Base-by-base conservation (phyloP, 1,140 invertebrate genomes). In the Conopomorpha cramerella region DNA sequence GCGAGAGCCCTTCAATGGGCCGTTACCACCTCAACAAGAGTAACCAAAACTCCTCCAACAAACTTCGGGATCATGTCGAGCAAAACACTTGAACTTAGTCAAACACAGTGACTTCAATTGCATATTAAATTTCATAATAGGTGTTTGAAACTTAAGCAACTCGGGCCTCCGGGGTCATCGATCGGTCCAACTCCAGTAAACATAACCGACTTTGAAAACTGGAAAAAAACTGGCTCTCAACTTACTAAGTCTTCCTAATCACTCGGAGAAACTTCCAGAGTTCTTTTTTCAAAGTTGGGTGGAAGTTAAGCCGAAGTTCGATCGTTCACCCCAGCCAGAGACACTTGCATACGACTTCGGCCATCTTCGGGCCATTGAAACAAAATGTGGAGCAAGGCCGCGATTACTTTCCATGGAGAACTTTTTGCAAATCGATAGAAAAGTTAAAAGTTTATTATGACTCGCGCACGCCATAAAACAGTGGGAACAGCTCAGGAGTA, bases 231-330 rank as follows among this genome's bases (percentile, higher is more conserved):
- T 23, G 63, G 62, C 71, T 67, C 58, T 53, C 58, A 55, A 64
- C 65, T 70, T 55, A 67, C 67, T 76, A 76, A 76, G 67, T 76
- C 66, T 65, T 72, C 64, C 67, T 76, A 76, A 76, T 76, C 71
- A 76, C 67, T 57, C 62, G 58, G 64, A 63, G 70, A 59, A 63
- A 68, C 64, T 58, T 74, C 70, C 50, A 37, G 36, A 39, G 48
- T 58, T 70, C 59, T 66, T 74, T 74, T 74, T 74, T 71, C 58
- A 57, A 64, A 72, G 63, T 74, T 70, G 59, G 65, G 51, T 62
- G 61, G 47, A 70, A 65, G 47, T 70, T 68, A 63, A 66, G n/a
- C 65, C 64, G 62, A 72, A 68, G 63, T 63, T 55, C 51, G 62
- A 68, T 62, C 66, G 59, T 71, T 71, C 61, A 66, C 62, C 63